Conservation (phyloP, 2,888 invertebrate genomes). For the Pseudolycoriella hygida region DNA sequence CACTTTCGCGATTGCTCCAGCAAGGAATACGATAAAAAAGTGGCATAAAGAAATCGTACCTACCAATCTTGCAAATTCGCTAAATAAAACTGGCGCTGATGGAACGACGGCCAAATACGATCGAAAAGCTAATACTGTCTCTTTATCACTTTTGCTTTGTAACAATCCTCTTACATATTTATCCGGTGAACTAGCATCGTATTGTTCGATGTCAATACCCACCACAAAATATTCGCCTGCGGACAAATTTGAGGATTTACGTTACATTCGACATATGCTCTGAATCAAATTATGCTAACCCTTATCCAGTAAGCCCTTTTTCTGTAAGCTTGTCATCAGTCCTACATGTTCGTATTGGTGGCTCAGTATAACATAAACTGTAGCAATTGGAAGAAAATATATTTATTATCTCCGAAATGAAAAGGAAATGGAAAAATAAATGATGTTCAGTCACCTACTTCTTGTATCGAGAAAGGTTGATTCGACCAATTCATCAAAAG, state of each 20-base stretch:
- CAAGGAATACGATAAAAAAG: not conserved
- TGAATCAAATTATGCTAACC: slow-evolving; percentile 29
- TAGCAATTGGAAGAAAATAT: no score
- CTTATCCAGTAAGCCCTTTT: slow-evolving; percentile 60
- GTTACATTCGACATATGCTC: slow-evolving; percentile 15
- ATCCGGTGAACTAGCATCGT: slow-evolving; percentile 56
- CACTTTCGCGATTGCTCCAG: no score
- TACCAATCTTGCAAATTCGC: slow-evolving; percentile 43
- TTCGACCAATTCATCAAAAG: slow-evolving; percentile 64
- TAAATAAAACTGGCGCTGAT: slow-evolving; percentile 52
- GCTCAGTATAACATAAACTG: slow-evolving; percentile 84
- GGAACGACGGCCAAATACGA: slow-evolving; percentile 73
- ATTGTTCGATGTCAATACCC: slow-evolving; percentile 79
- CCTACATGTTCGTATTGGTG: slow-evolving; percentile 83
- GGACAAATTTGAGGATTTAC: slow-evolving; percentile 7
- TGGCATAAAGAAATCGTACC: slow-evolving; percentile 5
- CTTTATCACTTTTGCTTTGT: slow-evolving; percentile 29
- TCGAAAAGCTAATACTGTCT: slow-evolving; percentile 49
- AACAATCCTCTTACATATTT: slow-evolving; percentile 66
- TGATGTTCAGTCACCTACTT: slow-evolving; percentile 40
- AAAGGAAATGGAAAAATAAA: not conserved
- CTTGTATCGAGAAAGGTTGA: slow-evolving; percentile 72
- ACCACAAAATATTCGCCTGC: slow-evolving; percentile 87
- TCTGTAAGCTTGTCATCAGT: slow-evolving; percentile 71
- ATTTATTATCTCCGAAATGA: no score